Evolutionary conservation across 1,140 invertebrate species (phyloP).

Genomic region (Coenobita brevimanus): DNA sequence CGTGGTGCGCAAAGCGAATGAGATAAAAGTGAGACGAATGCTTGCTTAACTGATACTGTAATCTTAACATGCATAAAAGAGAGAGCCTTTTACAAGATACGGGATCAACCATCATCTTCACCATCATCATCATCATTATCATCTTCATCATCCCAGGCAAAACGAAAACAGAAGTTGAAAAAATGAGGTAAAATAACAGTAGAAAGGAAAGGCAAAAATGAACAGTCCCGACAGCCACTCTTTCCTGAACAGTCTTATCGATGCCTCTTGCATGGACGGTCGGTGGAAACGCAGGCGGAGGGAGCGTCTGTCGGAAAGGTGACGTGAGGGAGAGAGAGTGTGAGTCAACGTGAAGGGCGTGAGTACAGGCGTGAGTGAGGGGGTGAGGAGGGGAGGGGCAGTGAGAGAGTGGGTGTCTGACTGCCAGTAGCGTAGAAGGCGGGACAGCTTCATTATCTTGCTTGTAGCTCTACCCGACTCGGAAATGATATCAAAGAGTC

Average conservation of each 20-base stretch:
- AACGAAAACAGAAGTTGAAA: constrained; percentile 2
- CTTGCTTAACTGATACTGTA: too few species aligned
- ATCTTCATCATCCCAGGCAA: too few species aligned
- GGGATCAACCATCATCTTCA: background rate
- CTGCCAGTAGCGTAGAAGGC: too few species aligned
- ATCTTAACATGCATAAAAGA: too few species aligned
- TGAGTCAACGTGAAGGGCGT: constrained; percentile 1
- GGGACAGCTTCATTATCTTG: too few species aligned
- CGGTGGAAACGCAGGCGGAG: constrained; percentile 54
- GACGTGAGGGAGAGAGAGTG: constrained; percentile 23
- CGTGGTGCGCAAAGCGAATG: too few species aligned
- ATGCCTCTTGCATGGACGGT: constrained; percentile 55
- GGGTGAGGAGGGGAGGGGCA: too few species aligned
- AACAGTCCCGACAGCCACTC: constrained; percentile 29
- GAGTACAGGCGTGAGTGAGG: background rate
- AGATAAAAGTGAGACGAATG: too few species aligned
- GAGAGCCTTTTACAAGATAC: background rate
- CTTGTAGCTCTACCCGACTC: too few species aligned
- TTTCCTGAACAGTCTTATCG: constrained; percentile 60
- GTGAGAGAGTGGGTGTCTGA: background rate
- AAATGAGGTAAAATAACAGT: background rate
- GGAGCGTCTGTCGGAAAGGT: constrained; percentile 50
- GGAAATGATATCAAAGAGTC: too few species aligned
- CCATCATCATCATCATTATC: background rate
- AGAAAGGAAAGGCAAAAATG: constrained; percentile 15